phyloP scores from a whole-genome alignment of 2,888 invertebrate genomes.

The Operophtera brumata region DNA sequence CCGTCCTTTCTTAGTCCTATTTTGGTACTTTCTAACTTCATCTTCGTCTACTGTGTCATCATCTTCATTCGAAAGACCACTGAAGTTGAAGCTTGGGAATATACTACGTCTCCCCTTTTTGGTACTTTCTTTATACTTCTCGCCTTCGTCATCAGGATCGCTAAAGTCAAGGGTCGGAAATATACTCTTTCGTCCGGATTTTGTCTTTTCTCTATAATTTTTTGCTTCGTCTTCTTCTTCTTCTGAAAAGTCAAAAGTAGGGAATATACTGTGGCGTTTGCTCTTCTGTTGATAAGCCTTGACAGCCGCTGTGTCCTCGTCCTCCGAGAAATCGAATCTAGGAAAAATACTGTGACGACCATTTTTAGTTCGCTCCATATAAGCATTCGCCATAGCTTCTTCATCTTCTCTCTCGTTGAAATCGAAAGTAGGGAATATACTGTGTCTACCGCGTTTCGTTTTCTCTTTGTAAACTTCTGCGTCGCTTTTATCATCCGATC shows the following conservation, averaged over 20 bases:
- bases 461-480: slow-evolving; percentile 64
- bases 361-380: slow-evolving; percentile 59
- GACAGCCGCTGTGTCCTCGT: slow-evolving; percentile 35
- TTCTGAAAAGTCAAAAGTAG: slow-evolving; percentile 68
- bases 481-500: slow-evolving; percentile 53
- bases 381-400: slow-evolving; percentile 47
- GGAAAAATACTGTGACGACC: slow-evolving; percentile 65
- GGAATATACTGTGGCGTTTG: slow-evolving; percentile 67
- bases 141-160: slow-evolving; percentile 61
- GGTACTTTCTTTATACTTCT: slow-evolving; percentile 65
- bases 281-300: slow-evolving; percentile 47
- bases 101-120: slow-evolving; percentile 67
- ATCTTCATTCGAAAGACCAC: slow-evolving; percentile 58
- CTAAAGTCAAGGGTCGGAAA: slow-evolving; percentile 72
- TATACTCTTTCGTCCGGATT: slow-evolving; percentile 64
- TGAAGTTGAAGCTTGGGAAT: slow-evolving; percentile 69
- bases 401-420: slow-evolving; percentile 60
- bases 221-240: slow-evolving; percentile 62
- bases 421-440: slow-evolving; percentile 68
- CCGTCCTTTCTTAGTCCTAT: slow-evolving; percentile 66
- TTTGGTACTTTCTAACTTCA: slow-evolving; percentile 68
- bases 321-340: slow-evolving; percentile 59
- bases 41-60: slow-evolving; percentile 68
- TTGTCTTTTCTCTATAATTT: slow-evolving; percentile 63
- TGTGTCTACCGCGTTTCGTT: slow-evolving; percentile 62